phyloP scores from a whole-genome alignment of 2,888 invertebrate species.

The Chymomyza amoena region DNA sequence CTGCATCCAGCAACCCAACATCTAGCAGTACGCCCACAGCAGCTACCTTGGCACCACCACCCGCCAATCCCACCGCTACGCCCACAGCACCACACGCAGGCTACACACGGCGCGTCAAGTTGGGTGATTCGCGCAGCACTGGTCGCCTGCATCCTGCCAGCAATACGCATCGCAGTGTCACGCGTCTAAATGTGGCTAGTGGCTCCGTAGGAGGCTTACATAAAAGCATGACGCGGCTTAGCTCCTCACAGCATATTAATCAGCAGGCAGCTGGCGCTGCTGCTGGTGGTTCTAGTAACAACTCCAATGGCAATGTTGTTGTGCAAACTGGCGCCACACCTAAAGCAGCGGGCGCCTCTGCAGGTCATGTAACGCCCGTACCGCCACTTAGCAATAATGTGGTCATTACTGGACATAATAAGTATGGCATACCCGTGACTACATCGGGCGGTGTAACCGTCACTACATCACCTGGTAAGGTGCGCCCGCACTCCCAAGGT shows the following conservation, averaged over 20 bases:
- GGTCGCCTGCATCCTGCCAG: slow-evolving; percentile 84
- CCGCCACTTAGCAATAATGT: slow-evolving; percentile 80
- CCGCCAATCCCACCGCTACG: slow-evolving; percentile 64
- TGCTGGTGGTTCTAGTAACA: slow-evolving; percentile 34
- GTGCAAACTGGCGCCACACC: slow-evolving; percentile 74
- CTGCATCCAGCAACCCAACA: slow-evolving; percentile 11
- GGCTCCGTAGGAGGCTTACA: slow-evolving; percentile 89
- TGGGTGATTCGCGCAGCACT: slow-evolving; percentile 88
- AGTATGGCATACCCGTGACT: slow-evolving; percentile 80
- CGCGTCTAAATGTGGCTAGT: slow-evolving; percentile 86
- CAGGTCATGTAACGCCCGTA: slow-evolving; percentile 77
- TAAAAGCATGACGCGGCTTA: slow-evolving; percentile 90
- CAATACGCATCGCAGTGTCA: slow-evolving; percentile 88
- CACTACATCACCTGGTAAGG: slow-evolving; percentile 81
- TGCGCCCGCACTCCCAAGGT: slow-evolving; percentile 81
- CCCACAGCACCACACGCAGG: slow-evolving; percentile 77
- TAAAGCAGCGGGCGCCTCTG: slow-evolving; percentile 59
- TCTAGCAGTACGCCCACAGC: slow-evolving; percentile 33
- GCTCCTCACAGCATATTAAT: slow-evolving; percentile 88
- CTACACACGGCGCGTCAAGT: slow-evolving; percentile 83
- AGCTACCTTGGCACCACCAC: slow-evolving; percentile 19
- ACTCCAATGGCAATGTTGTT: slow-evolving; percentile 75
- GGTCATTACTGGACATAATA: slow-evolving; percentile 80
- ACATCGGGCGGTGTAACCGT: slow-evolving; percentile 83
- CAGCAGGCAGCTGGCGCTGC: slow-evolving; percentile 79